phyloP scores from a whole-genome alignment of 2,113 vertebrate species.

The Fregata magnificens region DNA sequence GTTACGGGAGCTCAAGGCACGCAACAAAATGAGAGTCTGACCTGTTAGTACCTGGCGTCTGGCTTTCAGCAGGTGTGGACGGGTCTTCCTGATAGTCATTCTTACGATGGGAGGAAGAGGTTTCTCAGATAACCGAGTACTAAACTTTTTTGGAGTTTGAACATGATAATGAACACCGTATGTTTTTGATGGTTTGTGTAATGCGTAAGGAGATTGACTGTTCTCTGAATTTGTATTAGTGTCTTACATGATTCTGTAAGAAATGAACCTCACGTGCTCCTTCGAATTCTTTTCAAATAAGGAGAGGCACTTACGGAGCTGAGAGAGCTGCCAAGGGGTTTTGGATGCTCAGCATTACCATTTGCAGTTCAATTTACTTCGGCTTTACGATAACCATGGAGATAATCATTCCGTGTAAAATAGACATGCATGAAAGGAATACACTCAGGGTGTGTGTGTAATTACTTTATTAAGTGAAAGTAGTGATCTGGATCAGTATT shows the following conservation, averaged over 20 bases:
- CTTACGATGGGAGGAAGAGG: neutral
- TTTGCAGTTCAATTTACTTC: neutral
- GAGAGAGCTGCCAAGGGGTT: neutral
- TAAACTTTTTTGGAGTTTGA: neutral
- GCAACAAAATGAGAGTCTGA: accelerated
- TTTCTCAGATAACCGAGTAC: neutral
- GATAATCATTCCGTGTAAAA: neutral
- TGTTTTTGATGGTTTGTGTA: neutral
- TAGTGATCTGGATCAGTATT: neutral
- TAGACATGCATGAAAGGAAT: neutral
- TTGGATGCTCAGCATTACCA: neutral
- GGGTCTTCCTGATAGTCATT: neutral
- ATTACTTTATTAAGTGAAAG: neutral
- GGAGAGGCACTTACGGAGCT: neutral
- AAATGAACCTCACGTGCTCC: neutral
- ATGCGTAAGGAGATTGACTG: neutral
- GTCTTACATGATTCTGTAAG: neutral
- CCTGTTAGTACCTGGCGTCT: neutral
- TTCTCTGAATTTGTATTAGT: neutral
- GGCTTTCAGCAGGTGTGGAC: neutral
- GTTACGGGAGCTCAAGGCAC: neutral
- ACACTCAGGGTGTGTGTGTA: neutral
- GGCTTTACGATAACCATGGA: neutral
- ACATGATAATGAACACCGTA: accelerated
- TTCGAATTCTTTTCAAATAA: neutral